These are phyloP conservation scores for Achatina immaculata DNA, from an alignment of 1,140 invertebrate genomes.

Conservation along the genomic window DNA sequence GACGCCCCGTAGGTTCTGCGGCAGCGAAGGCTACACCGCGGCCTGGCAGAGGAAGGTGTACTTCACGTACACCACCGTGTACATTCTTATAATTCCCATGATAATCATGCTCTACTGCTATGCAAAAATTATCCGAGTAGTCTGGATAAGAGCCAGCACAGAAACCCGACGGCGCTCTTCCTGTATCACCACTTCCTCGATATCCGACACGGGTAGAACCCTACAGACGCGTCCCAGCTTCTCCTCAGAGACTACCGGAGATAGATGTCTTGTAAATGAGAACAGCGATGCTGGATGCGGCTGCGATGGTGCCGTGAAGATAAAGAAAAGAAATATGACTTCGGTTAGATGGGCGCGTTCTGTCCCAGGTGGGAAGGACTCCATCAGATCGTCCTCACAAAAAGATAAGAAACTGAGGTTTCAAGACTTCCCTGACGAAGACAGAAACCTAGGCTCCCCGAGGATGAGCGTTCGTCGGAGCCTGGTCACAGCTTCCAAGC, in stretches of 20 bases:
- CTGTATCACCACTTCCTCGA: background rate
- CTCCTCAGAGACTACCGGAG: background rate
- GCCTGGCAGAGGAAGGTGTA: constrained; percentile 72
- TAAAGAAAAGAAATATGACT: no score
- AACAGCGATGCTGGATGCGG: background rate
- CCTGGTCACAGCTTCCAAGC: constrained; percentile 61
- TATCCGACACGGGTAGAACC: no score
- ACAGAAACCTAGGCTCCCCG: constrained; percentile 25
- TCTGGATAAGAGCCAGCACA: constrained; percentile 63
- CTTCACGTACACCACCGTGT: constrained; percentile 70
- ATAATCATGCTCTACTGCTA: constrained; percentile 72
- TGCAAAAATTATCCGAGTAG: constrained; percentile 69
- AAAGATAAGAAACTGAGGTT: background rate
- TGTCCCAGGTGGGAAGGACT: background rate
- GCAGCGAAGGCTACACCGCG: constrained; percentile 70
- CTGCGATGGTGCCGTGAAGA: background rate
- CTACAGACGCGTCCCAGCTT: no score
- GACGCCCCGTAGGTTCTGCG: constrained; percentile 57
- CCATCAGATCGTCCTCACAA: background rate
- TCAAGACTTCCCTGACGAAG: background rate
- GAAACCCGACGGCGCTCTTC: background rate
- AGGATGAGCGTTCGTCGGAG: constrained; percentile 55
- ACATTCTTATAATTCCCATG: constrained; percentile 71
- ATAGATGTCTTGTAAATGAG: background rate
- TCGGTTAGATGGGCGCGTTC: background rate